These are phyloP conservation scores for Castor canadensis DNA, from an alignment of 2,113 vertebrate species.

Conservation along the genomic window DNA sequence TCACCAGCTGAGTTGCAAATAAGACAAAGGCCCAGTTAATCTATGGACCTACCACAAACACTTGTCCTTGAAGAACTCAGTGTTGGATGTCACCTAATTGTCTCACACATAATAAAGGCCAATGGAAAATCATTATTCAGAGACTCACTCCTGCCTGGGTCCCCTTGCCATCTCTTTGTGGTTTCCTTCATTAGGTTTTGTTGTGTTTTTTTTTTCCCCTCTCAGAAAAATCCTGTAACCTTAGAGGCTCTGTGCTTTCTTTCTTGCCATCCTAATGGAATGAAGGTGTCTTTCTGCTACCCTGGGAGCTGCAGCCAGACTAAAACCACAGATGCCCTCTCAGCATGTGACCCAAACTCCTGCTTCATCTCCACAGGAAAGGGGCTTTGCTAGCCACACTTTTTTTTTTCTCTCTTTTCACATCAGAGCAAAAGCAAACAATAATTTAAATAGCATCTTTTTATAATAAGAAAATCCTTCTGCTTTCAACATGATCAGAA, in stretches of 20 bases:
- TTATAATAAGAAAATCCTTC: slow-evolving; percentile 49
- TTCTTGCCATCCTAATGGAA: not conserved
- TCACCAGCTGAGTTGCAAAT: slow-evolving; percentile 52
- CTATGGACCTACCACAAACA: not conserved
- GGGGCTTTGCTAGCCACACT: slow-evolving; percentile 40
- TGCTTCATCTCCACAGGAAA: slow-evolving; percentile 61
- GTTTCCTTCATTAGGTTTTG: slow-evolving; percentile 61
- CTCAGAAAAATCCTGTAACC: slow-evolving; percentile 36
- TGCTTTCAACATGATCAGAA: slow-evolving; percentile 42
- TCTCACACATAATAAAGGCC: slow-evolving; percentile 23
- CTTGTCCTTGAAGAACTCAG: slow-evolving; percentile 58
- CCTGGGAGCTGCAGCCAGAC: not conserved
- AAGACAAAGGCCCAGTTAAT: slow-evolving; percentile 53
- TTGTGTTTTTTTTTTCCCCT: slow-evolving; percentile 16
- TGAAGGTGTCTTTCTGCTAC: slow-evolving; percentile 60
- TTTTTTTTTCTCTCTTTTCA: slow-evolving; percentile 10
- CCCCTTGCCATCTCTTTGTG: slow-evolving; percentile 43
- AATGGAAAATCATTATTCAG: slow-evolving; percentile 49
- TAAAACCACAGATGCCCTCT: slow-evolving; percentile 65
- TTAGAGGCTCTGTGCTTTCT: slow-evolving; percentile 41
- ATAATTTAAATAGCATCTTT: slow-evolving; percentile 59
- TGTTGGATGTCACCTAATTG: not conserved
- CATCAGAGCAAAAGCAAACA: slow-evolving; percentile 65
- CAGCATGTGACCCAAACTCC: slow-evolving; percentile 33
- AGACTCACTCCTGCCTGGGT: slow-evolving; percentile 16